Conservation (phyloP, 2,797 vertebrate genomes). For the Protonibea diacanthus region DNA sequence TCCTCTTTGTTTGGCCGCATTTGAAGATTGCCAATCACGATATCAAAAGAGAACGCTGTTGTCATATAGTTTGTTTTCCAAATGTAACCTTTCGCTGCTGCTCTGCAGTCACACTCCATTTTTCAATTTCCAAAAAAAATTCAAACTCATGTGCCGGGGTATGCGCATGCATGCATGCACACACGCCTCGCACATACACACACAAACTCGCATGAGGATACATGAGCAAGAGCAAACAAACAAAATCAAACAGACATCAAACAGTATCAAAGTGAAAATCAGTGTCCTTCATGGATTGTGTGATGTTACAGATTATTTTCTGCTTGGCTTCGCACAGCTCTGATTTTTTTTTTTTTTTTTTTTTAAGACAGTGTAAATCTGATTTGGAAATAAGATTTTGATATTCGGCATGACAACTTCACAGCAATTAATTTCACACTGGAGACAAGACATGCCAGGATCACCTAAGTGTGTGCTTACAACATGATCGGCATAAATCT, state of each 20-base stretch:
- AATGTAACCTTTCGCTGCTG: constrained; percentile 56
- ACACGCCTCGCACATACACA: not conserved
- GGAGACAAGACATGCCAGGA: constrained; percentile 41
- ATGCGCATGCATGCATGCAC: not conserved
- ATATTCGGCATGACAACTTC: constrained; percentile 70
- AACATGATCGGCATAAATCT: constrained; percentile 19
- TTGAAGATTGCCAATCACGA: constrained; percentile 75
- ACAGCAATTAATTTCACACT: constrained; percentile 70
- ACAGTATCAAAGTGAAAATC: constrained; percentile 71
- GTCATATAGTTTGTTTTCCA: constrained; percentile 68
- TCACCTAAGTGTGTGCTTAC: constrained; percentile 31
- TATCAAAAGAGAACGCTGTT: constrained; percentile 71
- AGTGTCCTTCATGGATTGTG: constrained; percentile 69
- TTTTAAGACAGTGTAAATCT: constrained; percentile 67
- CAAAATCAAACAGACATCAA: constrained; percentile 66
- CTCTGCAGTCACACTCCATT: constrained; percentile 58
- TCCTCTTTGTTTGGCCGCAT: constrained; percentile 66
- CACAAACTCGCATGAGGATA: constrained; percentile 8
- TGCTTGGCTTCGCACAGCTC: constrained; percentile 63
- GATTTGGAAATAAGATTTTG: constrained; percentile 70
- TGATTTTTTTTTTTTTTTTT: constrained; percentile 51
- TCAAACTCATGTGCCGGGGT: constrained; percentile 8
- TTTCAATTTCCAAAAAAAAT: constrained; percentile 54
- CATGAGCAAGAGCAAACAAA: constrained; percentile 46
- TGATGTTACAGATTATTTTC: constrained; percentile 72